A percentile compares a stretch with the other conserved stretches of the same genome.
These are phyloP conservation scores for Leptogaster cylindrica DNA, from an alignment of 2,888 invertebrate genomes.

Conservation along the genomic window DNA sequence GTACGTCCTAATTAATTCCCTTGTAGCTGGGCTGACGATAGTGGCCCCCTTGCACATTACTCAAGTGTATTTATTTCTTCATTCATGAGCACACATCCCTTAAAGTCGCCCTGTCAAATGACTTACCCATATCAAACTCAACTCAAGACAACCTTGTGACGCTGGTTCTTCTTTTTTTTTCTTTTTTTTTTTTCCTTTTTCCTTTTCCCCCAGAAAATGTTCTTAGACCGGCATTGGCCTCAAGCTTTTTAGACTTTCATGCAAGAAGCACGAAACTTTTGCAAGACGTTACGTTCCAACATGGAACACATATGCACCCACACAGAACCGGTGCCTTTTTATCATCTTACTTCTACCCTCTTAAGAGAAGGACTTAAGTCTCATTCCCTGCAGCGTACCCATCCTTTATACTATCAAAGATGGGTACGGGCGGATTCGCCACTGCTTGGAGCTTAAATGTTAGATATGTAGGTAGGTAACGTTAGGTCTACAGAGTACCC, in stretches of 20 bases:
- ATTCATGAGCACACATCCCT: conserved; percentile 33
- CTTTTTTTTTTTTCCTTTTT: conserved; percentile 6
- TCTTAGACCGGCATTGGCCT: conserved; percentile 34
- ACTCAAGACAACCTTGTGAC: conserved; percentile 36
- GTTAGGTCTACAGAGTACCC: conserved; percentile 30
- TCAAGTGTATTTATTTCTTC: conserved; percentile 35
- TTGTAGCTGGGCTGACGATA: neutral
- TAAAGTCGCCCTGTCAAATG: conserved; percentile 38
- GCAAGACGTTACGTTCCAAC: conserved; percentile 13
- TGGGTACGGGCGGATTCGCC: conserved; percentile 31
- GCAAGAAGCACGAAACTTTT: conserved; percentile 22
- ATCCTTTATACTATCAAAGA: neutral
- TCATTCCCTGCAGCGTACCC: neutral
- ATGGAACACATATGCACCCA: conserved; percentile 8
- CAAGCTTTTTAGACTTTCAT: conserved; percentile 32
- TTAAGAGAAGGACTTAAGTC: conserved; percentile 38
- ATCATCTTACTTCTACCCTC: conserved; percentile 40
- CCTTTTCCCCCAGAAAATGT: conserved; percentile 17
- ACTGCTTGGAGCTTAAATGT: conserved; percentile 37
- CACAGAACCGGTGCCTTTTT: conserved; percentile 27
- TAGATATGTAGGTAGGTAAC: conserved; percentile 8
- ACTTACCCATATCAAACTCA: conserved; percentile 40
- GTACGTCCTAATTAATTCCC: conserved; percentile 24
- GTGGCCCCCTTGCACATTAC: conserved; percentile 20
- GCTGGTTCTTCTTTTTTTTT: neutral